These are phyloP conservation scores for Drosophila pachea DNA, from an alignment of 1,140 invertebrate genomes.

Conservation along the genomic window DNA sequence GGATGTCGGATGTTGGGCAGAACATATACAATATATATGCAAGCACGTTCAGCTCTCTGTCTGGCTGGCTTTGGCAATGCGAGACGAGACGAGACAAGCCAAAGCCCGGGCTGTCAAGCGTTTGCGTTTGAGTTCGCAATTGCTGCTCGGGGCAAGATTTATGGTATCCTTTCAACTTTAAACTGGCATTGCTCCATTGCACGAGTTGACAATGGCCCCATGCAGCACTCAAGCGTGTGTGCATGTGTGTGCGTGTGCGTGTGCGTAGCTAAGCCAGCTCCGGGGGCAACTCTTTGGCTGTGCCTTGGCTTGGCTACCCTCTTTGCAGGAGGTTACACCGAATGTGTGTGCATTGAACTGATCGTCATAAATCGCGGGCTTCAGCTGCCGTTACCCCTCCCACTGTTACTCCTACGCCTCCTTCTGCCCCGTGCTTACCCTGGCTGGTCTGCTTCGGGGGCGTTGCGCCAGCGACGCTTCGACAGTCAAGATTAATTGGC, in stretches of 20 bases:
- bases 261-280: constrained; percentile 26
- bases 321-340: constrained; percentile 42
- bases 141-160: constrained; percentile 48
- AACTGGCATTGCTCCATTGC: constrained; percentile 55
- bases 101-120: constrained; percentile 29
- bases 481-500: constrained; percentile 42
- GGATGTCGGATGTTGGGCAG: constrained; percentile 21
- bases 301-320: constrained; percentile 19
- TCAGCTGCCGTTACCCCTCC: not conserved
- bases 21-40: not conserved
- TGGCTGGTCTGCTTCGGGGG: not conserved
- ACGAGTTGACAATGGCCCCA: constrained; percentile 27
- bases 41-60: not conserved
- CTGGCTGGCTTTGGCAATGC: constrained; percentile 16
- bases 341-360: constrained; percentile 60
- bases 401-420: no score
- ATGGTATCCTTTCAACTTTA: constrained; percentile 76
- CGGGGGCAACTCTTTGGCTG: constrained; percentile 11
- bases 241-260: constrained; percentile 1
- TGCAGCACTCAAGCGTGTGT: constrained; percentile 36
- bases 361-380: constrained; percentile 59
- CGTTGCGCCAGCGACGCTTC: constrained; percentile 18
- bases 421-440: not conserved
- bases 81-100: constrained; percentile 25
- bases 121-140: constrained; percentile 1